Evolutionary conservation across 2,113 vertebrate species (phyloP), one percentile per base, ranked within the genome.

Genomic region (Narcine bancroftii): DNA sequence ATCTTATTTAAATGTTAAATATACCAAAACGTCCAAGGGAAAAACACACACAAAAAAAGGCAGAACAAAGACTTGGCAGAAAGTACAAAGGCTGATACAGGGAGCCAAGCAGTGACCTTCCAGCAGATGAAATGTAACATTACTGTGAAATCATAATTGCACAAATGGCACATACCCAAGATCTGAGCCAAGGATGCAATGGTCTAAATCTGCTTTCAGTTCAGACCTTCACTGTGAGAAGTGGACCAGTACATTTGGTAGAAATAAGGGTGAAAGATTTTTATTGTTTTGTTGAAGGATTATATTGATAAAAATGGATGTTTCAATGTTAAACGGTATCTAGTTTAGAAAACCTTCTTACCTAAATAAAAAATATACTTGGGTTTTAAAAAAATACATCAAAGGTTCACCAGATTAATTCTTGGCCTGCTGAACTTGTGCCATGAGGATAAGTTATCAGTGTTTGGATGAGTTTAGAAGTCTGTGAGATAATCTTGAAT

Each of bases 61-160:
- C 29, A 60, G 81, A 87, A 87, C 81, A 87, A 87, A 87, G 53
- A 13, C 81, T 87, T 87, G 81, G 81, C 81, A 87, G 81, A 60
- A 17, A 87, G 53, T 87, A 87, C 81, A 87, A 87, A 87, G 81
- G 19, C 81, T 60, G 53, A 87, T 36, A 60, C 81, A 87, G 50
- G 29, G 53, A 87, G 81, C 53, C 81, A 87, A 63, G 56, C 17
- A 39, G 6, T 87, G 81, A 87, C 81, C 81, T 87, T 87, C 81
- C 81, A 87, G 56, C 81, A 60, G 81, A 87, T 87, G 81, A 87
- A 87, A 60, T 24, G 15, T 85, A 85, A 85, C 81, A 87, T 87
- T 87, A 63, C 53, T 60, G 81, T 56, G 60, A 85, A 60, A 85
- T 56, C 29, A n/a, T 56, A 39, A 63, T 56, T 56, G 53, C 81